Percentiles rank a stretch among this genome's conserved stretches.
These are phyloP conservation scores for Amphiduros pacificus DNA, from an alignment of 2,888 invertebrate species.

Conservation along the genomic window DNA sequence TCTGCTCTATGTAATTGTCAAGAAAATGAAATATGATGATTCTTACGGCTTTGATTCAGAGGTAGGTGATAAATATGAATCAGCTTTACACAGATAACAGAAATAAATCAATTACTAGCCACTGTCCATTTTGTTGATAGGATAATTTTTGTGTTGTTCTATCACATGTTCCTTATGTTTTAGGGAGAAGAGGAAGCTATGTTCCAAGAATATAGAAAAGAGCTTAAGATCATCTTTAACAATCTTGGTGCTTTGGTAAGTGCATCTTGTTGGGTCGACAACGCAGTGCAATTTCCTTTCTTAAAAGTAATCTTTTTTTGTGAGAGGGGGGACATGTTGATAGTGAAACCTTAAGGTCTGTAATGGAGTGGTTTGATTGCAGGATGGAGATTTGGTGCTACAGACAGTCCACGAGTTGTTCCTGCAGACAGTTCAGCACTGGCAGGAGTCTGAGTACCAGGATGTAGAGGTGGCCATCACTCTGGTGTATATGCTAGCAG, in stretches of 20 bases:
- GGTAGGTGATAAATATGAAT: too few species aligned
- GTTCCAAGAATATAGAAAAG: conserved; percentile 64
- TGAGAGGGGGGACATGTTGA: too few species aligned
- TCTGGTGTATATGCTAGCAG: conserved; percentile 63
- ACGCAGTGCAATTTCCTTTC: too few species aligned
- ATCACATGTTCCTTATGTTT: neutral
- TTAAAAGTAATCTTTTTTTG: too few species aligned
- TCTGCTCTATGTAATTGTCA: conserved; percentile 60
- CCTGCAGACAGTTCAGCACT: conserved; percentile 56
- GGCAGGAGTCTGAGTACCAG: conserved; percentile 59
- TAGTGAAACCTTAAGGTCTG: too few species aligned
- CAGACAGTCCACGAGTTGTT: conserved; percentile 59
- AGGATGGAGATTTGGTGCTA: conserved; percentile 61
- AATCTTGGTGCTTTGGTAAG: conserved; percentile 62
- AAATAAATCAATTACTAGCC: too few species aligned
- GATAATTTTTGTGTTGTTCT: neutral
- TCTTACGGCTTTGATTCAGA: conserved; percentile 63
- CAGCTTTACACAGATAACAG: too few species aligned
- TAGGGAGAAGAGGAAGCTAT: conserved; percentile 64
- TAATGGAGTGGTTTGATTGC: conserved; percentile 24
- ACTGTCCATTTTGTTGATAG: too few species aligned
- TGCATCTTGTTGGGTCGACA: conserved; percentile 6
- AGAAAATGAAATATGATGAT: conserved; percentile 63
- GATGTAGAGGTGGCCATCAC: conserved; percentile 64
- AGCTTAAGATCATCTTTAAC: conserved; percentile 63